Base-by-base conservation (phyloP, 2,113 vertebrate genomes). In the Tiliqua scincoides region DNA sequence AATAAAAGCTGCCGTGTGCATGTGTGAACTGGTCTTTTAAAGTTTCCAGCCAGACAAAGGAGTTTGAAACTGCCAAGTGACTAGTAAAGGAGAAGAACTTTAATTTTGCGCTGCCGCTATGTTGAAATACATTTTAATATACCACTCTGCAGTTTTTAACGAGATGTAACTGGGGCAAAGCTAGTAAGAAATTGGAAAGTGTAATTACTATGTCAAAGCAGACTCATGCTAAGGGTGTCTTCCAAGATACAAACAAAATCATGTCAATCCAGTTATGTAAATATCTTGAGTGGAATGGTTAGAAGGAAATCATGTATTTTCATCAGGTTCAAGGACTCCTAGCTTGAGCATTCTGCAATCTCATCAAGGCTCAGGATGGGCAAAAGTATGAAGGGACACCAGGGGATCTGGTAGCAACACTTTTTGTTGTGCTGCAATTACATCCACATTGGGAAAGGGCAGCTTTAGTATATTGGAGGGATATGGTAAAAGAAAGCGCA, bases 241-340 rank as follows among this genome's bases (percentile, higher is more conserved):
- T 94, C 84, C 79, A 95, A 92, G 88, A 93, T 91, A 89, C 81
- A 91, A 92, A 79, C 77, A 27, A 93, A 65, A 85, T 71, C 85
- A 88, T 43, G 85, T 90, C 93, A 85, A 94, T 91, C 81, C 84
- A 94, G 91, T 92, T 94, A 92, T 86, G 89, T 91, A 94, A 92
- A 94, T 93, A 65, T 81, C 90, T 91, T 84, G 77, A 86, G 83
- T 43, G 30, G 63, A 92, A 82, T 85, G 67, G 82, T 79, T 92
- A 84, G 87, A 91, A 78, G 87, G 79, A 90, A 54, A 79, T 73
- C 88, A 93, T 93, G 89, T 87, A 87, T 86, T 92, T 95, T 90
- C 82, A 77, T 85, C 92, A 92, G 84, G 89, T 87, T 86, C 10
- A 89, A 73, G 82, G 79, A 85, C 73, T 82, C 30, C 89, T 89